Evolutionary conservation across 2,797 vertebrate genomes (phyloP).

Genomic region (Acanthis flammea): DNA sequence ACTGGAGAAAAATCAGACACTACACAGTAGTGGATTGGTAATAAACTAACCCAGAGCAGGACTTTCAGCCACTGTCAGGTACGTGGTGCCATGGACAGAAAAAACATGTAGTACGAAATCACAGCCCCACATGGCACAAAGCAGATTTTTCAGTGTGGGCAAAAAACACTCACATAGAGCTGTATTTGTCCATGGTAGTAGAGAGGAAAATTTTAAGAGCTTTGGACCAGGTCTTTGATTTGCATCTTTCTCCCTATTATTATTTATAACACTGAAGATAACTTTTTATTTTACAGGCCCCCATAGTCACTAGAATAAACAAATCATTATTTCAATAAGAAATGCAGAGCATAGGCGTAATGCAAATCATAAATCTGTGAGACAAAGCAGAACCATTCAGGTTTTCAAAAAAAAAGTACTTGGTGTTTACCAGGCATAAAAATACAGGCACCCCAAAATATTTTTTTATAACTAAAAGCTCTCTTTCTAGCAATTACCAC

Average conservation of each 20-base stretch:
- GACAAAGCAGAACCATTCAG: background rate
- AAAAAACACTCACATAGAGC: background rate
- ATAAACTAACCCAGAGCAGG: background rate
- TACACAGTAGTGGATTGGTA: slow-evolving; percentile 12
- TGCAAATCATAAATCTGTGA: background rate
- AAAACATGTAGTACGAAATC: background rate
- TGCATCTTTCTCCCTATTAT: background rate
- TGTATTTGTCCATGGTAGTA: rapidly evolving
- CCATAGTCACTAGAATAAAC: background rate
- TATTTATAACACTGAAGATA: background rate
- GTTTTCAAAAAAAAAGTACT: background rate
- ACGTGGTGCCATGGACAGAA: background rate
- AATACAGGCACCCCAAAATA: background rate
- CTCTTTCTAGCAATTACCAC: background rate
- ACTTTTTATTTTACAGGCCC: background rate
- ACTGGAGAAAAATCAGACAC: slow-evolving; percentile 19
- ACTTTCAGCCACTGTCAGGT: background rate
- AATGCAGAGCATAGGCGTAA: background rate
- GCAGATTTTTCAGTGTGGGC: background rate
- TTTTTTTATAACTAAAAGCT: background rate
- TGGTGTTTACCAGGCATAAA: background rate
- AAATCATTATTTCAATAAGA: background rate
- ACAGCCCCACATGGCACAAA: rapidly evolving
- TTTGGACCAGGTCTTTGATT: background rate
- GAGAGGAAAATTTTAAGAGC: background rate